Evolutionary conservation across 2,797 vertebrate genomes (phyloP).

Genomic region (Cossypha niveicapilla): DNA sequence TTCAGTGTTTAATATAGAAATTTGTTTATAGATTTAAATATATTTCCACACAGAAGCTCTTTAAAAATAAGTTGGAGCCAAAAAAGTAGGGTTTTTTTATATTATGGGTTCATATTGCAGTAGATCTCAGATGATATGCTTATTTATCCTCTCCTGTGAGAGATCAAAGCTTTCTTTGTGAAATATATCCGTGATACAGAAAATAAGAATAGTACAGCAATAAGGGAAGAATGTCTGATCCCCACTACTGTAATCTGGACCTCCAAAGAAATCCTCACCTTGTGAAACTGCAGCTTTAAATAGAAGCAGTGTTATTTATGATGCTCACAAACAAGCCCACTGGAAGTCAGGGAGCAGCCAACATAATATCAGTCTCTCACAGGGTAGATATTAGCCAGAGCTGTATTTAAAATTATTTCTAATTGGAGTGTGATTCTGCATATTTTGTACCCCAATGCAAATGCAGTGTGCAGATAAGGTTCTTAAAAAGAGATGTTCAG

Average conservation of each 20-base stretch:
- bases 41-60: background rate
- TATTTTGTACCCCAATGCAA: background rate
- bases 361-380: background rate
- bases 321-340: background rate
- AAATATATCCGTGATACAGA: background rate
- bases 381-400: background rate
- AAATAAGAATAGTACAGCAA: background rate
- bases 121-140: background rate
- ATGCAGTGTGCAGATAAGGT: background rate
- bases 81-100: background rate
- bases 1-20: background rate
- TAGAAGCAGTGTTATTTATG: background rate
- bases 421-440: constrained; percentile 28
- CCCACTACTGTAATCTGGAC: background rate
- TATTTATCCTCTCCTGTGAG: background rate
- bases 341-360: background rate
- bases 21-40: background rate
- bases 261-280: background rate
- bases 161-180: background rate
- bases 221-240: background rate
- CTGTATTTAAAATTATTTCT: background rate
- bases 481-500: background rate
- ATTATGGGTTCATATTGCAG: background rate
- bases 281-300: background rate
- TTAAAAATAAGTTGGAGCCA: background rate